These are phyloP conservation scores for Dolomedes plantarius DNA, from an alignment of 2,888 invertebrate species.

Conservation along the genomic window DNA sequence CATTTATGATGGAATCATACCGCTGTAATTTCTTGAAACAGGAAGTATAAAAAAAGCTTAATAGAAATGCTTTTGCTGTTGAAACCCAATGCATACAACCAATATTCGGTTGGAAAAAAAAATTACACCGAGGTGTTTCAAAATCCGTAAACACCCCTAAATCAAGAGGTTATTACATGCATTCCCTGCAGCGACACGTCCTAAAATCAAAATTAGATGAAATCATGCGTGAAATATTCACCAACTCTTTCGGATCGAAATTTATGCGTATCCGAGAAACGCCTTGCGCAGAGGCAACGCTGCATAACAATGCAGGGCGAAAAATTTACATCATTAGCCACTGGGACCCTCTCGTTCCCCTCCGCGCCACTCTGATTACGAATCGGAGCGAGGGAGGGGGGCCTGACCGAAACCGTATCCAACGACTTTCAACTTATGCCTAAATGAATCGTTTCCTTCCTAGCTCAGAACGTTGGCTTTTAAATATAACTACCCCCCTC, in stretches of 20 bases:
- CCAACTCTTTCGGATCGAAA: background rate
- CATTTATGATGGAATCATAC: too few species aligned
- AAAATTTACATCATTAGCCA: constrained; percentile 6
- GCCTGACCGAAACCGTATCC: background rate
- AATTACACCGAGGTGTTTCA: too few species aligned
- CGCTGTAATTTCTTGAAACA: too few species aligned
- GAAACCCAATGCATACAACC: too few species aligned
- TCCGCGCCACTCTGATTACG: background rate
- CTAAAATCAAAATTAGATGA: background rate
- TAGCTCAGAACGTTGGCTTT: constrained; percentile 26
- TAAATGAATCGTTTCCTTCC: constrained; percentile 64
- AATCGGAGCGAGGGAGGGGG: background rate
- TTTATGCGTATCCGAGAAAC: background rate
- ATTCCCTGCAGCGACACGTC: too few species aligned
- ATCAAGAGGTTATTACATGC: too few species aligned
- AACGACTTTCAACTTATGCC: constrained; percentile 57
- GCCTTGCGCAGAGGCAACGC: too few species aligned
- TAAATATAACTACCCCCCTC: constrained; percentile 45
- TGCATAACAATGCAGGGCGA: background rate
- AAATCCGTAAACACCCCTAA: too few species aligned
- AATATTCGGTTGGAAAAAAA: too few species aligned
- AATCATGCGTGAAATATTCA: constrained; percentile 4
- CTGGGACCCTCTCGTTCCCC: background rate
- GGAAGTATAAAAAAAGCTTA: too few species aligned
- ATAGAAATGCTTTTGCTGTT: too few species aligned